A percentile compares a stretch with the other conserved stretches of the same genome.
Conservation (phyloP, 2,113 vertebrate genomes). For the Arizona elegans region DNA sequence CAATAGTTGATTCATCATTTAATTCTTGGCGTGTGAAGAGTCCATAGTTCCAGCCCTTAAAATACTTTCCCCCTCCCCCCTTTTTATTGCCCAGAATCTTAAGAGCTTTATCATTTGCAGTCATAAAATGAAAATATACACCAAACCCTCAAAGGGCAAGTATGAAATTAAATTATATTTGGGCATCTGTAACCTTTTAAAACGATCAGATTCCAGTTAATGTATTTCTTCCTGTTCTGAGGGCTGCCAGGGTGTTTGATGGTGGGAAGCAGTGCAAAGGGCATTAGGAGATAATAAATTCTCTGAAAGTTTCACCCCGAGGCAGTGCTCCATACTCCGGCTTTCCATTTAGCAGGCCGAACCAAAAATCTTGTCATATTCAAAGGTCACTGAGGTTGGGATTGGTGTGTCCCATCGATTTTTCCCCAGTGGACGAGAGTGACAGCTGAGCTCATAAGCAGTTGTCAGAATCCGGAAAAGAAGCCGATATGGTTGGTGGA, state of each 20-base stretch:
- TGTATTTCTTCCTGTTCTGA: conserved; percentile 83
- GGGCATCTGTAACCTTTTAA: conserved; percentile 85
- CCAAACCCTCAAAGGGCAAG: conserved; percentile 85
- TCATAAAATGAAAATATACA: conserved; percentile 86
- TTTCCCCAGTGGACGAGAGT: conserved; percentile 66
- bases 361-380: conserved; percentile 83
- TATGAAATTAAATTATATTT: conserved; percentile 88
- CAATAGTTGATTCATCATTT: conserved; percentile 67
- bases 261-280: conserved; percentile 80
- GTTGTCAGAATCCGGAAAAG: conserved; percentile 65
- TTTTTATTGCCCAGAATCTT: conserved; percentile 81
- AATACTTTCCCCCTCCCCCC: conserved; percentile 61
- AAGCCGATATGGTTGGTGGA: conserved; percentile 8
- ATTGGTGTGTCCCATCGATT: conserved; percentile 77
- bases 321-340: conserved; percentile 72
- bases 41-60: conserved; percentile 75
- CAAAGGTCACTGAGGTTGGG: conserved; percentile 79
- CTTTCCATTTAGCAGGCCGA: conserved; percentile 76
- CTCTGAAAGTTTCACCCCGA: conserved; percentile 78
- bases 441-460: conserved; percentile 74
- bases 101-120: conserved; percentile 85
- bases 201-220: conserved; percentile 83
- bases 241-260: conserved; percentile 81
- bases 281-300: conserved; percentile 84
- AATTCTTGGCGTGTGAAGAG: conserved; percentile 63